A percentile compares a stretch with the other conserved stretches of the same genome.
Conservation (phyloP, 2,888 invertebrate species). For the Cephonodes hylas region DNA sequence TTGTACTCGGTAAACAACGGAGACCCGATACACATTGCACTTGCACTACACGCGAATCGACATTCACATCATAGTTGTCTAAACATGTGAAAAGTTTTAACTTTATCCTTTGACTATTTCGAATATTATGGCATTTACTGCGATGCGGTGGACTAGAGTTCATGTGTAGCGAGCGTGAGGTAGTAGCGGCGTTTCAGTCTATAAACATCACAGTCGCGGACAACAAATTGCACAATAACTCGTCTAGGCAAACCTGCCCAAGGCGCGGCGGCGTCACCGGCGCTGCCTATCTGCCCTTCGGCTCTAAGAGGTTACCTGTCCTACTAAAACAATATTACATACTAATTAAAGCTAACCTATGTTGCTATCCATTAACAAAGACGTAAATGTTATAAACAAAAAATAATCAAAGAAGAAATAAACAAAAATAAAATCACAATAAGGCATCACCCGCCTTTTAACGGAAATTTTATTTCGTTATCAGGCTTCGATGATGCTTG, state of each 20-base stretch:
- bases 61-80: constrained; percentile 19
- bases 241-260: constrained; percentile 60
- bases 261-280: constrained; percentile 47
- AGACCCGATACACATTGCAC: constrained; percentile 56
- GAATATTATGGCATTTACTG: constrained; percentile 43
- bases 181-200: constrained; percentile 83
- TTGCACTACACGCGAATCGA: constrained; percentile 21
- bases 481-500: constrained; percentile 49
- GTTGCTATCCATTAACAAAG: constrained; percentile 72
- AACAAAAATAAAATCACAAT: constrained; percentile 78
- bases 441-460: constrained; percentile 54
- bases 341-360: constrained; percentile 77
- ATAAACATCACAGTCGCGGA: constrained; percentile 86
- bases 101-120: constrained; percentile 22
- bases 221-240: constrained; percentile 79
- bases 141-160: constrained; percentile 75
- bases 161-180: constrained; percentile 77
- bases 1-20: constrained; percentile 49
- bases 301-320: constrained; percentile 60
- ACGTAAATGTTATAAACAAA: constrained; percentile 75
- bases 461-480: constrained; percentile 79
- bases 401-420: constrained; percentile 70
- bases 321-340: constrained; percentile 60
- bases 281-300: constrained; percentile 54
- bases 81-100: constrained; percentile 21